Percentiles rank a stretch among this genome's conserved stretches.
Evolutionary conservation across 92 coral and sea anemone species (phyloP).

Genomic region (Umimayanthus chanpuru): DNA sequence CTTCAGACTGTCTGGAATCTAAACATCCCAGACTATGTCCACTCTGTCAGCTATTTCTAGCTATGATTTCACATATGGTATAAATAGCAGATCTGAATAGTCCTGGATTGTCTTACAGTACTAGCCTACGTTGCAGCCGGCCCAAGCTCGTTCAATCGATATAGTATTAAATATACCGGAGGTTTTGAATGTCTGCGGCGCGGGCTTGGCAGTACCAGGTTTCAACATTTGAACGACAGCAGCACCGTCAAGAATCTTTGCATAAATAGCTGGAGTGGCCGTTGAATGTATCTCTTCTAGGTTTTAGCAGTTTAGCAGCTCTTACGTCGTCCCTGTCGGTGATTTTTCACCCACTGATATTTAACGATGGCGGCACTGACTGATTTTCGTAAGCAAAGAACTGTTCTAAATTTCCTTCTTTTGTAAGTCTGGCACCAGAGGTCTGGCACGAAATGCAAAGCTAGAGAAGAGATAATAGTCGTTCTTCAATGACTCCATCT

Average conservation of each 20-base stretch:
- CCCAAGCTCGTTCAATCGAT: too few species aligned
- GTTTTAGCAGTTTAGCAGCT: constrained; percentile 53
- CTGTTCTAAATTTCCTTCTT: constrained; percentile 58
- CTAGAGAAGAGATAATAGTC: constrained; percentile 52
- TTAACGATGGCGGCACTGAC: constrained; percentile 60
- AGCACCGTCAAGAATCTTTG: constrained; percentile 61
- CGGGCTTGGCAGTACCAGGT: too few species aligned
- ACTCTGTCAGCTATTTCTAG: too few species aligned
- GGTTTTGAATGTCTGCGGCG: too few species aligned
- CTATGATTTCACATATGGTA: constrained; percentile 53
- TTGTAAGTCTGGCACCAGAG: too few species aligned
- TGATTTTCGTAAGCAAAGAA: constrained; percentile 70
- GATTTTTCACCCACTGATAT: constrained; percentile 48
- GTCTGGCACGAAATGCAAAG: constrained; percentile 66
- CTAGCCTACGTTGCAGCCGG: too few species aligned
- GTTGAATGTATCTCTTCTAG: too few species aligned
- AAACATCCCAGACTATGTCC: too few species aligned
- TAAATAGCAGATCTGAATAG: constrained; percentile 48
- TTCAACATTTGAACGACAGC: too few species aligned
- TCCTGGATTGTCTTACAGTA: constrained; percentile 52
- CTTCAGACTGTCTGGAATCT: constrained; percentile 38
- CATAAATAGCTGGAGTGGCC: too few species aligned
- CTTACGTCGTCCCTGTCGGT: constrained; percentile 46
- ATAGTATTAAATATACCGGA: too few species aligned
- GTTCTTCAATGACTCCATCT: too few species aligned